Base-by-base conservation (phyloP, 2,888 invertebrate genomes). In the Magallana nippona region DNA sequence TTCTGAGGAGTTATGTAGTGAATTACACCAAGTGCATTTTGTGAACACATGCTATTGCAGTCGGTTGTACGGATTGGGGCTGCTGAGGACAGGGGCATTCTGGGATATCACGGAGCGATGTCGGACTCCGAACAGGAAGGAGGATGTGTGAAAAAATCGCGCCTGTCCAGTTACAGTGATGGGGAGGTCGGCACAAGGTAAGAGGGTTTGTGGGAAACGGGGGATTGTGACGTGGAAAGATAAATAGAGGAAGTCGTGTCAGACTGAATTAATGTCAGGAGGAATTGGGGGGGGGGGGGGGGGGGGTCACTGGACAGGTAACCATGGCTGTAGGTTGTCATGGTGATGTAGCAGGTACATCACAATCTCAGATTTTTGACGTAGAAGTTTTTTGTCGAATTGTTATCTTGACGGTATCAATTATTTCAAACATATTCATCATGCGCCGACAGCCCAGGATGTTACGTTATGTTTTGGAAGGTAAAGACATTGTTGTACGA, bases 41-140 rank as follows among this genome's bases (percentile, higher is more conserved):
- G 71, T 71, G 71, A 71, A 71, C 71, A 71, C 71, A 71, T 71
- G 71, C 71, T 71, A 27, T 19, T 71, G 71, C 71, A 32, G 71
- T 13, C 71, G 71, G 71, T 71, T 71, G 71, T 71, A 71, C 19
- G 71, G 32, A 71, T 71, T 32, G 71, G 71, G 71, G 71, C 71
- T 71, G 71, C 22, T 71, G 71, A 71, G 71, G 71, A 71, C 27
- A 71, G 71, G 15, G 27, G 71, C 22, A 71, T 71, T 71, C 71
- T 71, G 71, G 71, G 71, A 71, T 71, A 27, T 19, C 32, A 71
- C 71, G 27, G 32, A 80, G 58, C 79, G 22, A 82, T 82, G 82
- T 82, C 82, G n/a, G 82, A 82, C 63, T 71, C 63, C 55, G 82
- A 82, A 82, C 44, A 71, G 17, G 82, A 82, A 63, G 82, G 82